Base-by-base conservation (phyloP, 2,113 vertebrate species). In the Bufo gargarizans region DNA sequence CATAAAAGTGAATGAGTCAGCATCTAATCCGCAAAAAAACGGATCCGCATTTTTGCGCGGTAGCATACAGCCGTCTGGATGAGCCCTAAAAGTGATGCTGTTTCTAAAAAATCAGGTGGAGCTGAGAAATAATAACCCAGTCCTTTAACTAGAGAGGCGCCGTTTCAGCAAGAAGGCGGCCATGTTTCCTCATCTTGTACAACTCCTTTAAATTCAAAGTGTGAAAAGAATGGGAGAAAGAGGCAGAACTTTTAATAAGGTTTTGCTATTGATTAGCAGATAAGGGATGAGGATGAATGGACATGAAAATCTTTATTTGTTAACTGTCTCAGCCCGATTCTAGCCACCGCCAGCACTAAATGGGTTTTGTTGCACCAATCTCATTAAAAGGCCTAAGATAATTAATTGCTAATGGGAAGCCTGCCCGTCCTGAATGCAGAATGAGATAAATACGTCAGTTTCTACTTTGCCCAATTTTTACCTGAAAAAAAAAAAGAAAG, bases 381-480 rank as follows among this genome's bases (percentile, higher is more conserved):
- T 77, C 72, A 86, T 86, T 86, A 86, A 63, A 49, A 50, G 49
- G 56, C 13, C 19, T 16, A 9, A 56, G 20, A 77, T 77, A 77
- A 86, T 77, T 59, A n/a, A 63, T 77, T 86, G 72, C 56, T 86
- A 50, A 77, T 65, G 55, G 33, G 53, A 86, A 77, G 19, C 77
- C 74, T 63, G 56, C 61, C 43, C 33, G 77, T 43, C 49, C 69
- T 55, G 77, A 87, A 87, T 65, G 79, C 49, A 55, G 63, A 87
- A 56, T 71, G 53, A 80, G 69, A 58, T 53, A 59, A 50, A 45
- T 6, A 33, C 67, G 7, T 79, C 85, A 13, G 10, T 69, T 80
- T 77, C 19, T 59, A 74, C 22, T 86, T 77, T 86, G 61, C 76
- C 33, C 53, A 67, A 67, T 17, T 61, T 65, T 56, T 71, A 58